Base-by-base conservation (phyloP, 2,797 vertebrate genomes). In the Thripadectes ignobilis region DNA sequence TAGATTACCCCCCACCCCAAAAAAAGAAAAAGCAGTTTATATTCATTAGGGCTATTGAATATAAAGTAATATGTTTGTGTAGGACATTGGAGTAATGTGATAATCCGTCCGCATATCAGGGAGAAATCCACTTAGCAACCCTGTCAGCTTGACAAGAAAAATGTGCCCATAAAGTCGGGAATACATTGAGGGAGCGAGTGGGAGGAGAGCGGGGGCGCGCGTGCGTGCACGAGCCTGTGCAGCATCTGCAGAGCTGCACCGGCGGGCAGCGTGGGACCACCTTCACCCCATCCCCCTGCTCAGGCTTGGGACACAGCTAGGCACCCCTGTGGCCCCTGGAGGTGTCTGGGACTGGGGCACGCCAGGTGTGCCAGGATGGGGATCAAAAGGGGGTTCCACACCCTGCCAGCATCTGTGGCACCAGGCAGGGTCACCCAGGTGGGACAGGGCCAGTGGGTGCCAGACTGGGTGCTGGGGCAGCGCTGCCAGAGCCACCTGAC, bases 41-140 rank as follows among this genome's bases (percentile, higher is more conserved):
- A 98, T 99, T 99, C 98, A 99, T 99, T 99, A 99, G 98, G 97
- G 94, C 97, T 98, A 98, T 98, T 97, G 98, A 98, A 98, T 98
- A 98, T 97, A 98, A 98, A 98, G 98, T 98, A 98, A 98, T 98
- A 98, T 98, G 97, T 98, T 97, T 97, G 97, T 98, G 98, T 98
- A 97, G 97, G 97, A 98, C 98, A 98, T 97, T 97, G 96, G 94
- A 97, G 96, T 98, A 98, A 98, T 98, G 97, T 97, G 98, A 98
- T 98, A 97, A 97, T 97, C 98, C 97, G 96, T 96, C 97, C 94
- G 96, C 97, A 96, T 96, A 98, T 96, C 96, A 97, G 97, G 97
- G 98, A 98, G 97, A 98, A 98, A 98, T 98, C 98, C 97, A 97
- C 97, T 98, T 97, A 97, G 97, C 97, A 96, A 96, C 95, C 92